Evolutionary conservation across 2,113 vertebrate species (phyloP).

Genomic region (Stegostoma tigrinum): DNA sequence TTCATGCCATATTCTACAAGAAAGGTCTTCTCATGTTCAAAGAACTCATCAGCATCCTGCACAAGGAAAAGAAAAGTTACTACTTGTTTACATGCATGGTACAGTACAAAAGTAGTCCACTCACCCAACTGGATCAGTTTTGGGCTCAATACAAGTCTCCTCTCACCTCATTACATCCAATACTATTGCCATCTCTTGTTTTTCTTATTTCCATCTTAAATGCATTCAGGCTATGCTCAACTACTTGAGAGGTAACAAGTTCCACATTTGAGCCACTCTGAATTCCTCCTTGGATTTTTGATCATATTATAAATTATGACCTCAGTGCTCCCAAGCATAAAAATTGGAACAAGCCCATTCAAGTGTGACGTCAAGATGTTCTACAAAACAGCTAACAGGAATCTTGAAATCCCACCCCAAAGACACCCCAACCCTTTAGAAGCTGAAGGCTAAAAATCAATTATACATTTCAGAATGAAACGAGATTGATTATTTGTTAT

Average conservation of each 20-base stretch:
- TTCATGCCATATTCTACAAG: constrained; percentile 85
- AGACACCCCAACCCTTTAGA: neutral
- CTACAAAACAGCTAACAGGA: neutral
- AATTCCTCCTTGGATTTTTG: neutral
- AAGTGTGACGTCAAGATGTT: neutral
- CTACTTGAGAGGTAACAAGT: neutral
- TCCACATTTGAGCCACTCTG: neutral
- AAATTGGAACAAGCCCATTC: neutral
- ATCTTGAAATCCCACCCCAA: neutral
- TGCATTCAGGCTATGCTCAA: neutral
- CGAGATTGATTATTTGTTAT: neutral
- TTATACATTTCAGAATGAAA: neutral
- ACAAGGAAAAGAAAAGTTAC: constrained; percentile 33
- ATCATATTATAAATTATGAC: neutral
- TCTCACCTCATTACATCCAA: neutral
- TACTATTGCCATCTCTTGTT: neutral
- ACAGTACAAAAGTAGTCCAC: neutral
- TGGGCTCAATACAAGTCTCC: neutral
- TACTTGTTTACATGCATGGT: neutral
- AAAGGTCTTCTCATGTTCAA: constrained; percentile 94
- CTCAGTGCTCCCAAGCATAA: neutral
- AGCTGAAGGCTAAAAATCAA: neutral
- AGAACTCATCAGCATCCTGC: constrained; percentile 95
- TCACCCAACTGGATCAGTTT: neutral
- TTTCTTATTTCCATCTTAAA: neutral